Conservation (phyloP, 1,140 invertebrate species). For the Bombus vancouverensis region DNA sequence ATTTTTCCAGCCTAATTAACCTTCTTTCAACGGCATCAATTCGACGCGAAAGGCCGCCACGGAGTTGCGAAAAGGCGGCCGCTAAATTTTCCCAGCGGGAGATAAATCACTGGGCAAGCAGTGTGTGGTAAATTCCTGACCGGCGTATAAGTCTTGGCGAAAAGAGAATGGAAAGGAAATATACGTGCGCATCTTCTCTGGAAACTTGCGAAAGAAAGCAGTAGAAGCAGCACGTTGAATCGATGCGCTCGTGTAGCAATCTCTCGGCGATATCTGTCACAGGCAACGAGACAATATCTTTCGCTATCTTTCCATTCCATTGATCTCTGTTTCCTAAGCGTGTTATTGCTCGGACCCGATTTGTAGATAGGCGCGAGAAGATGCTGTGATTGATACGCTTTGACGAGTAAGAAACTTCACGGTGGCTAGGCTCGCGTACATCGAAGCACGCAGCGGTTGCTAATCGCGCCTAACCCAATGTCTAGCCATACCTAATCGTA, state of each 20-base stretch:
- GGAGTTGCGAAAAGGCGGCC: conserved; percentile 1
- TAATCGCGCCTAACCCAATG: no score
- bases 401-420: no score
- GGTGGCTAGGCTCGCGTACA: no score
- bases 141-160: conserved; percentile 11
- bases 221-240: neutral
- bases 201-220: neutral
- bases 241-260: neutral
- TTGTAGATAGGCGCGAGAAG: no score
- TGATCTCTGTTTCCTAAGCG: no score
- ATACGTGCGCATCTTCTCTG: neutral
- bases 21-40: neutral
- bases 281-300: neutral
- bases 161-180: neutral
- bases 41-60: neutral
- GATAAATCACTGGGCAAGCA: conserved; percentile 21
- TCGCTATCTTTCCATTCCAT: neutral
- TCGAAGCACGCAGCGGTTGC: no score
- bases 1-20: neutral
- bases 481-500: no score
- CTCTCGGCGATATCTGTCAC: neutral
- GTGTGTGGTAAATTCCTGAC: conserved; percentile 20
- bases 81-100: conserved; percentile 11
- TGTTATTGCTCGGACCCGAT: no score
- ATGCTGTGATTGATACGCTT: no score